Evolutionary conservation across 2,797 vertebrate genomes (phyloP), one percentile per base, ranked within the genome.

Genomic region (Xerus rutilus): DNA sequence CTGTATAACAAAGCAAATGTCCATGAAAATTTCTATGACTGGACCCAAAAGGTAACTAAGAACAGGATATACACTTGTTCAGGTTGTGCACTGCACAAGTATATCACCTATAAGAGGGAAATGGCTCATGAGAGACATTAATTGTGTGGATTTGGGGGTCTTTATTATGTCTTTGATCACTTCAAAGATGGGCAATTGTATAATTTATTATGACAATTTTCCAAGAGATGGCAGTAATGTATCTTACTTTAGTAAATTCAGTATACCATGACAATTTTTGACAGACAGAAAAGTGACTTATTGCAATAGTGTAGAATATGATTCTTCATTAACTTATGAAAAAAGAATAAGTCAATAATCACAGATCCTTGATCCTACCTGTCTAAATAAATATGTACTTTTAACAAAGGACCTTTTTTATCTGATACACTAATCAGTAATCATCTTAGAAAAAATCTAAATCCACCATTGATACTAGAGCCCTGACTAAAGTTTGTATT

Each of bases 181-280:
- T 59, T 83, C 20, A 64, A 65, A 82, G 67, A 67, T 54, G 54
- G 45, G 12, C 25, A 83, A 47, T 76, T 81, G 39, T 64, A 20
- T 84, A 70, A 89, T 59, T 59, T 69, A 76, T 64, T 15, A 76
- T 43, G 65, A 79, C 13, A 23, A 14, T 59, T 92, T 95, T 65
- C 92, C 86, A 96, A 79, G 52, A 95, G 67, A 89, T 86, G 67
- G 69, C 74, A 86, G 69, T 85, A 70, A 92, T 21, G 39, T 39
- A 64, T 89, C 74, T 89, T 59, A 20, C 74, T 86, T 74, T 69
- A 62, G 76, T 67, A 81, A 64, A 77, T 15, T 81, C 52, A 23
- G 7, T 30, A 74, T 49, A 54, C 21, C 3, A 52, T 39, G 52
- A 20, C 74, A 25, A 73, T 78, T 72, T 79, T 74, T 45, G 15